Conservation (phyloP, 2,113 vertebrate species). For the Chinchilla lanigera region DNA sequence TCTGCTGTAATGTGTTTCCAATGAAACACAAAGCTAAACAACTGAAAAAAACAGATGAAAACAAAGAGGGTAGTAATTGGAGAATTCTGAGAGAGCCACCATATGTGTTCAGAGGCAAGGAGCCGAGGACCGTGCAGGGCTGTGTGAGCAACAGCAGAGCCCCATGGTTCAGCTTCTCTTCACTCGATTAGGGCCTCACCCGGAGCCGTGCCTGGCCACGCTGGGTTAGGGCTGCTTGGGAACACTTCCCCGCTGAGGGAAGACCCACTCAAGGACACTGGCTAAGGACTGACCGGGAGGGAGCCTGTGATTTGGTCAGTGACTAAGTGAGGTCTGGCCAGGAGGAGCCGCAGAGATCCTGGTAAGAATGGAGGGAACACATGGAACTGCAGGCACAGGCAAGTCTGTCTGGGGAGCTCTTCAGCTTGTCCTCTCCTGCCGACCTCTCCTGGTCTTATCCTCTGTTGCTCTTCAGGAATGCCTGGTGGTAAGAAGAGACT, state of each 20-base stretch:
- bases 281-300: not conserved
- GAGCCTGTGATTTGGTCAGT: not conserved
- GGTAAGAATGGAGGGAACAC: not conserved
- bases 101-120: not conserved
- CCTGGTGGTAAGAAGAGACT: not conserved
- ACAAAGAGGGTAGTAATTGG: not conserved
- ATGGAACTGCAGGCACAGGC: not conserved
- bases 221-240: not conserved
- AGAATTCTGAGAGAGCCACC: not conserved
- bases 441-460: not conserved
- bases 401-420: not conserved
- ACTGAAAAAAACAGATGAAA: not conserved
- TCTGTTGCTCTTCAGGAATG: rapidly evolving
- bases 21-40: not conserved
- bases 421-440: not conserved
- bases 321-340: not conserved
- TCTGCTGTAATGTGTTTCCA: constrained; percentile 13
- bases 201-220: not conserved
- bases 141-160: not conserved
- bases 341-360: not conserved
- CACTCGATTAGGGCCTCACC: not conserved
- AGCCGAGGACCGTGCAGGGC: not conserved
- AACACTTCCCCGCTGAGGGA: not conserved
- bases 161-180: not conserved
- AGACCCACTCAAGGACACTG: not conserved